A percentile compares a stretch with the other conserved stretches of the same genome.
Conservation (phyloP, 2,113 vertebrate genomes). For the Bubalus kerabau region DNA sequence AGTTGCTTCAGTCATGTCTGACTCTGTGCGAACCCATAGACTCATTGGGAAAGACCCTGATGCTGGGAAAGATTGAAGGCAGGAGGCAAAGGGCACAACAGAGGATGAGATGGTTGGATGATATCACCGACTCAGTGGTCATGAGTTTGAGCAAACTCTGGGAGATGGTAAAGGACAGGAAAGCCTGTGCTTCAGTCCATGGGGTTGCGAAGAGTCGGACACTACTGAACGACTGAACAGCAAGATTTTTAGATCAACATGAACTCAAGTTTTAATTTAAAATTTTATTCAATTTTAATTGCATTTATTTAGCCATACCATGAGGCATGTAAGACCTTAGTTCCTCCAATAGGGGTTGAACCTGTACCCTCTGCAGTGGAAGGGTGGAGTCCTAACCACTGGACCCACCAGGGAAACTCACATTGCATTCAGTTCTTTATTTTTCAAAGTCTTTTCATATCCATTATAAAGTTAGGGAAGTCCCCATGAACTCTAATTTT, state of each 20-base stretch:
- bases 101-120: not conserved
- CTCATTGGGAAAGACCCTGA: not conserved
- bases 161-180: not conserved
- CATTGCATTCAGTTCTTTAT: not conserved
- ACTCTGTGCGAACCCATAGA: too few species aligned
- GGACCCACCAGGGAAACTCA: not conserved
- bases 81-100: not conserved
- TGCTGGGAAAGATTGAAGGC: not conserved
- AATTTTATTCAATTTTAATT: not conserved
- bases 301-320: not conserved
- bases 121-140: not conserved
- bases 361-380: not conserved
- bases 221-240: not conserved
- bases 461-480: not conserved
- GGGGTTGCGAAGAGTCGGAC: accelerated
- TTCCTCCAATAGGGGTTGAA: not conserved
- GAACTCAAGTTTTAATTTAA: not conserved
- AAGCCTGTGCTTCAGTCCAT: not conserved
- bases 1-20: not conserved
- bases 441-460: not conserved
- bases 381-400: not conserved
- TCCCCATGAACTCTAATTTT: not conserved
- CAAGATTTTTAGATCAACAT: not conserved
- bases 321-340: not conserved
- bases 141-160: not conserved